Percentiles rank a stretch among this genome's conserved stretches.
These are phyloP conservation scores for Halocynthia aurantium DNA, from an alignment of 23 tunicate species.

Conservation along the genomic window DNA sequence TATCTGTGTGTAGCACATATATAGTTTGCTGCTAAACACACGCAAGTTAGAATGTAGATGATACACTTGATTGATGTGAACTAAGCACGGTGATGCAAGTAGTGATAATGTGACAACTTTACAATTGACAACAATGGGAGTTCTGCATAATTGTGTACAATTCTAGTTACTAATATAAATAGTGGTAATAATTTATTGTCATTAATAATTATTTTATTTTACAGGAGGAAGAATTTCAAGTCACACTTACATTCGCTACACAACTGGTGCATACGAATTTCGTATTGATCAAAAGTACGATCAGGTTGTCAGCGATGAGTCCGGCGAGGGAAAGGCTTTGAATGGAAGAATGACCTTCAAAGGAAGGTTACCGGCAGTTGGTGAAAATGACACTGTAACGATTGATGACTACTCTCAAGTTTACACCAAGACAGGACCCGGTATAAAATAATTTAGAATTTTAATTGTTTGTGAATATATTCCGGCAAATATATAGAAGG, in stretches of 20 bases:
- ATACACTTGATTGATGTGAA: no score
- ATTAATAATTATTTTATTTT: not conserved
- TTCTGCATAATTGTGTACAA: no score
- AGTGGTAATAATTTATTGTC: not conserved
- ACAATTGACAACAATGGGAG: no score
- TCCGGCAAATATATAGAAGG: no score
- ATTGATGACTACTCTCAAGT: conserved; percentile 30
- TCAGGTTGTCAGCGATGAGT: conserved; percentile 31
- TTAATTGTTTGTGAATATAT: no score
- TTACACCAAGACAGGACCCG: conserved; percentile 48
- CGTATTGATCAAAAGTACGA: conserved; percentile 54
- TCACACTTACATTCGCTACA: conserved; percentile 40
- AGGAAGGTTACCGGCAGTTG: conserved; percentile 57
- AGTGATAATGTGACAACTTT: no score
- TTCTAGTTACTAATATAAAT: no score
- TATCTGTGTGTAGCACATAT: no score
- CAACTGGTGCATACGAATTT: conserved; percentile 44
- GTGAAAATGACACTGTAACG: conserved; percentile 14
- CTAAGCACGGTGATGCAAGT: no score
- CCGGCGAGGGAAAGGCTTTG: conserved; percentile 24
- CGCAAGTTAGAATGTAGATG: no score
- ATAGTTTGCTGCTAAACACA: no score
- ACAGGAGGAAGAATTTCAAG: conserved; percentile 75
- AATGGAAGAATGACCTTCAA: conserved; percentile 43
- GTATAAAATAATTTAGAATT: conserved; percentile 4